Evolutionary conservation across 2,888 invertebrate species (phyloP).

Genomic region (Calameuta filiformis): DNA sequence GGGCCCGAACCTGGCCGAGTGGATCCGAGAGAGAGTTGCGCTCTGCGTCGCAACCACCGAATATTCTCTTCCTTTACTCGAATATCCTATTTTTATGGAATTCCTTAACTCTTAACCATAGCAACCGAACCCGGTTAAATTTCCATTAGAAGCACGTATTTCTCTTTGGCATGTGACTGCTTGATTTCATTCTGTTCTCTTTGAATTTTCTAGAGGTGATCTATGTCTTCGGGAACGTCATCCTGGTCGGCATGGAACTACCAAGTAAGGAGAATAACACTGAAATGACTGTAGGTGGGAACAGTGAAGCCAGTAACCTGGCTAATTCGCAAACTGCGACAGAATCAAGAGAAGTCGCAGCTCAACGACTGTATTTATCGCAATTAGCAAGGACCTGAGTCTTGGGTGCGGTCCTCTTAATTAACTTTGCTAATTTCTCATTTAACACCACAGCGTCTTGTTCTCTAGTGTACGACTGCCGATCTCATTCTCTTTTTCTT

Average conservation of each 20-base stretch:
- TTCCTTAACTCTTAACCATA: background rate
- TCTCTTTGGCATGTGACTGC: background rate
- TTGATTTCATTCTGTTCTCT: background rate
- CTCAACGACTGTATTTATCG: conserved; percentile 11
- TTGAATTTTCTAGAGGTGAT: background rate
- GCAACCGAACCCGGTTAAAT: background rate
- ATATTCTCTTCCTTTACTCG: background rate
- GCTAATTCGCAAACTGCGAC: too few species aligned
- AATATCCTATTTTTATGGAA: background rate
- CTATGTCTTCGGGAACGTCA: background rate
- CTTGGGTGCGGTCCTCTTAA: conserved; percentile 35
- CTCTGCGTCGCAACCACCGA: background rate
- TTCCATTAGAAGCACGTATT: background rate
- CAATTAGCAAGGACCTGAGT: conserved; percentile 31
- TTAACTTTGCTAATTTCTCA: conserved; percentile 47
- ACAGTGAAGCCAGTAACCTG: background rate
- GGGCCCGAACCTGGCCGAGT: conserved; percentile 41
- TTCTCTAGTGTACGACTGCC: background rate
- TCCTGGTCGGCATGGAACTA: background rate
- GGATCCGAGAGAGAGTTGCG: background rate
- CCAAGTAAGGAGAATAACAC: background rate
- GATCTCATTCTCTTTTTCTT: background rate
- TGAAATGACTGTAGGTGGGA: background rate
- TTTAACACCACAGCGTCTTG: conserved; percentile 32
- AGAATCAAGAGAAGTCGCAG: too few species aligned